Conservation (phyloP, 2,113 vertebrate genomes). For the Poecilia latipinna region DNA sequence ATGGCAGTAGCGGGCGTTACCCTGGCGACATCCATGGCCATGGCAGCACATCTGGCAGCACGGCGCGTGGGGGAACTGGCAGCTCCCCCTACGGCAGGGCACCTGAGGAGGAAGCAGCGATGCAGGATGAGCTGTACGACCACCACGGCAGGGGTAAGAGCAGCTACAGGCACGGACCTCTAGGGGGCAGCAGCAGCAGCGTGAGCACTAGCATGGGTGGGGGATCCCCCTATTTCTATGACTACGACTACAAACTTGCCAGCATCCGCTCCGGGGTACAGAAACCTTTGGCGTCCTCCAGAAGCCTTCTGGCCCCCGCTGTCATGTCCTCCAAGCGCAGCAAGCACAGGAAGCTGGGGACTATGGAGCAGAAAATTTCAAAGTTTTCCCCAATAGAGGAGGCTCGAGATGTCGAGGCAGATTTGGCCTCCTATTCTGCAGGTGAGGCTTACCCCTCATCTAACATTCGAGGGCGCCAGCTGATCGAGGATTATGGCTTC, state of each 20-base stretch:
- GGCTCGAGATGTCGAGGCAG: slow-evolving; percentile 95
- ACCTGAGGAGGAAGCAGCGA: slow-evolving; percentile 87
- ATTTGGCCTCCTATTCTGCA: slow-evolving; percentile 90
- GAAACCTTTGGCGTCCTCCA: slow-evolving; percentile 85
- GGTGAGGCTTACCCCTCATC: slow-evolving; percentile 85
- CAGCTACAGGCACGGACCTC: slow-evolving; percentile 82
- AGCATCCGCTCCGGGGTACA: slow-evolving; percentile 80
- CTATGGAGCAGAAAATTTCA: slow-evolving; percentile 97
- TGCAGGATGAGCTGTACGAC: slow-evolving; percentile 95
- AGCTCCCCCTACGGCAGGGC: slow-evolving; percentile 90
- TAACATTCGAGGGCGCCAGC: slow-evolving; percentile 89
- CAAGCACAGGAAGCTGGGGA: slow-evolving; percentile 94
- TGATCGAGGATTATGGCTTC: slow-evolving; percentile 89
- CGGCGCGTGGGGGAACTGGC: slow-evolving; percentile 75
- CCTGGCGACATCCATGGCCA: slow-evolving; percentile 71
- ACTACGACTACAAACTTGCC: slow-evolving; percentile 84
- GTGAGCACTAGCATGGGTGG: slow-evolving; percentile 81
- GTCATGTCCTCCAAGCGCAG: slow-evolving; percentile 93
- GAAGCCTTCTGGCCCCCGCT: slow-evolving; percentile 88
- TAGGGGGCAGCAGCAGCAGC: slow-evolving; percentile 82
- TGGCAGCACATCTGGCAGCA: slow-evolving; percentile 67
- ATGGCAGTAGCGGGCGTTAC: slow-evolving; percentile 77
- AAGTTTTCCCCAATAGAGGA: slow-evolving; percentile 99
- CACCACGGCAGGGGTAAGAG: slow-evolving; percentile 91
- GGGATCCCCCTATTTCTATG: slow-evolving; percentile 89